Base-by-base conservation (phyloP, 2,113 vertebrate genomes). In the Thunnus thynnus region DNA sequence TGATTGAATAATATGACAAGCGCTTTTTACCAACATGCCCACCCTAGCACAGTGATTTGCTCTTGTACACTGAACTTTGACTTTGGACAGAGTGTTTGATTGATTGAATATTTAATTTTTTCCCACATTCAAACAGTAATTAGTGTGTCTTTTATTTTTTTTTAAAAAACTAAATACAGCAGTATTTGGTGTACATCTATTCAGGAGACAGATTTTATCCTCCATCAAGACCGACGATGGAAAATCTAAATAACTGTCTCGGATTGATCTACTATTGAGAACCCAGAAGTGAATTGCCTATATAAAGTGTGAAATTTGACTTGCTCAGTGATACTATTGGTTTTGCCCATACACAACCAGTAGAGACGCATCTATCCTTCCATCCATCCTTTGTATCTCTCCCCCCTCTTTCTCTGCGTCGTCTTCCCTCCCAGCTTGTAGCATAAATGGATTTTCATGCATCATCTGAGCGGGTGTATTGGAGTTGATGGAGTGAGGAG, bases 391-490 rank as follows among this genome's bases (percentile, higher is more conserved):
- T 82, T 72, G 68, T 82, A 50, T 70, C 68, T 69, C 68, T 51
- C 72, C 30, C 30, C 44, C 58, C 65, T 57, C 64, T 73, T 85
- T 75, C 54, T 46, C 72, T 1, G 50, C 25, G 36, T 79, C 64
- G 46, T 85, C 76, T 75, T 78, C 69, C 88, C 76, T 74, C 61
- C 75, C 30, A 65, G 78, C 89, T 87, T 86, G 80, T 88, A 82
- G 69, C 68, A 74, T 87, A 88, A 92, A 93, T 93, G 79, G 78
- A 87, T 92, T 92, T 92, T 88, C 90, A 92, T 84, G 91, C 89
- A 89, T 93, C 87, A 88, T 88, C 84, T 88, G 83, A 87, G 52
- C 47, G 58, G 68, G 72, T 82, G 82, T 88, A 86, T 90, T 88
- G 84, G 86, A 88, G 83, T 90, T 93, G 91, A 93, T 82, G 91